Evolutionary conservation across 2,797 vertebrate genomes (phyloP), one percentile per base, ranked within the genome.

Genomic region (Acridotheres tristis): DNA sequence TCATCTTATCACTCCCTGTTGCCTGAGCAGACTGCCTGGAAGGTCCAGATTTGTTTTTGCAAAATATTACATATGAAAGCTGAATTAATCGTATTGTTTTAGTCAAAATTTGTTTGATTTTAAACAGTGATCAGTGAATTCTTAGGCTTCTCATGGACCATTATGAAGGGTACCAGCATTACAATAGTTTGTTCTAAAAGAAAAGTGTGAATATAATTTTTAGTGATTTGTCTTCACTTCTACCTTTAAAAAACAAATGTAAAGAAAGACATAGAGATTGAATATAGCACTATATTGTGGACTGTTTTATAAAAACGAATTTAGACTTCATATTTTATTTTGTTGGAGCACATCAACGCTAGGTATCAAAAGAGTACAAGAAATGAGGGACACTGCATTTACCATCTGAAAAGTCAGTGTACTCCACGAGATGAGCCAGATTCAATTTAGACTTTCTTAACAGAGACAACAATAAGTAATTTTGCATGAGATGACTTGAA

Each of bases 401-500:
- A 51, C 54, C 32, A 66, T 58, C 58, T 84, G 62, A 51, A 77
- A 88, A 72, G 40, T 55, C 77, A 71, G 38, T 71, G 48, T 65
- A 25, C 21, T 68, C 13, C 22, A 36, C 51, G 54, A 81, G n/a
- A 59, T 62, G 83, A 94, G 40, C 69, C 66, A 51, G 47, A 71
- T 95, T 26, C 30, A 67, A 77, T 58, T 38, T 88, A 58, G 58
- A 47, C 27, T 85, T 95, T 73, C 47, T 78, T 54, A 83, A 54
- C 45, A 74, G 74, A 79, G 61, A 38, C 38, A 88, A 88, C 59
- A 86, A 43, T 71, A 90, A 84, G 48, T 93, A 54, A 74, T 77
- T 95, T 89, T 84, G 58, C 69, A 66, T 86, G 58, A 84, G 91
- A 75, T 62, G 8, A 72, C 62, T 89, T 94, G 51, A 17, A 93